A percentile compares a stretch with the other conserved stretches of the same genome.
These are phyloP conservation scores for Morone chrysops DNA, from an alignment of 2,113 vertebrate genomes.

Conservation along the genomic window DNA sequence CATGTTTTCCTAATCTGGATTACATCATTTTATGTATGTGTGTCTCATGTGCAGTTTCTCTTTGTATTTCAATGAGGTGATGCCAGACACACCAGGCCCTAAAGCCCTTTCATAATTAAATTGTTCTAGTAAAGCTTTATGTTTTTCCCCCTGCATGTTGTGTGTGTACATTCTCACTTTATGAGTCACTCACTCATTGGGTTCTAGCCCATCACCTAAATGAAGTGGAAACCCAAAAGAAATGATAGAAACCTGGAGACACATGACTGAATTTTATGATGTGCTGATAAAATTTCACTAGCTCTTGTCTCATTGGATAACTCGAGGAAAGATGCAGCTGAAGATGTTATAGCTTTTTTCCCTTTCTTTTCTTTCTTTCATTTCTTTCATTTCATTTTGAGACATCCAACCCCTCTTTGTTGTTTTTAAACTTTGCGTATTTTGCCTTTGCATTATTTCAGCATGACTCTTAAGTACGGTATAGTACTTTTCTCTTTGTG, in stretches of 20 bases:
- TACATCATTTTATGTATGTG: conserved; percentile 15
- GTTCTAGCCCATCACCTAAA: conserved; percentile 76
- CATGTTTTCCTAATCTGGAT: too few relatives aligned
- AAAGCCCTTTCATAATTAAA: conserved; percentile 77
- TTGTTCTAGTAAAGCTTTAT: conserved; percentile 79
- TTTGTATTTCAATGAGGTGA: conserved; percentile 55
- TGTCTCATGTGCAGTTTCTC: conserved; percentile 38
- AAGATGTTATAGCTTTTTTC: conserved; percentile 19
- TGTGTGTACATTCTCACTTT: conserved; percentile 69
- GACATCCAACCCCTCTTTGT: background rate
- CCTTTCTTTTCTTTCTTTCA: background rate
- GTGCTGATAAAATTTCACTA: conserved; percentile 69
- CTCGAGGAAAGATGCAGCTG: conserved; percentile 25
- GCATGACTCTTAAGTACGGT: background rate
- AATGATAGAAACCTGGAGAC: conserved; percentile 68
- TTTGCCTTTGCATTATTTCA: conserved; percentile 11
- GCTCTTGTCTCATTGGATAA: conserved; percentile 56
- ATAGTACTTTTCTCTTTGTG: background rate
- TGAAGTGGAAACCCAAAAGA: conserved; percentile 78
- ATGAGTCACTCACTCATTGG: conserved; percentile 72
- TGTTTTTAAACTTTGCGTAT: background rate
- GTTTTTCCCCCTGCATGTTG: conserved; percentile 19
- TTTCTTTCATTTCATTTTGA: conserved; percentile 31
- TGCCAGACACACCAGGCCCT: conserved; percentile 44
- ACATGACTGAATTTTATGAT: conserved; percentile 75